phyloP scores from a whole-genome alignment of 1,140 invertebrate species.

The Aphelinus certus region DNA sequence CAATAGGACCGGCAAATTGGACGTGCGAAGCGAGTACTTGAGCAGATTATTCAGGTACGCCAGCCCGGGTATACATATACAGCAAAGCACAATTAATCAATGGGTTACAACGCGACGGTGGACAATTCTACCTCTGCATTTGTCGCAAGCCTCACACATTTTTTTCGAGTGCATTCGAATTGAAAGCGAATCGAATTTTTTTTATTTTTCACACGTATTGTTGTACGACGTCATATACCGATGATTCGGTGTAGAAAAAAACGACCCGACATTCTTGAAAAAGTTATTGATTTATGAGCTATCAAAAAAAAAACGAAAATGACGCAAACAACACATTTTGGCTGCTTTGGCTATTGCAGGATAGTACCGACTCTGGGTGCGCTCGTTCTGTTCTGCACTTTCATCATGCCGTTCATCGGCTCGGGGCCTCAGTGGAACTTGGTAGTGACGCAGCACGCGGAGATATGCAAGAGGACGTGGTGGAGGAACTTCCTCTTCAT shows the following conservation, averaged over 20 bases:
- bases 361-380: constrained; percentile 71
- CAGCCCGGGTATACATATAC: not conserved
- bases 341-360: constrained; percentile 52
- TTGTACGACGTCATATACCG: too few species aligned
- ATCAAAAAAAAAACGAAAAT: too few species aligned
- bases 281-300: too few species aligned
- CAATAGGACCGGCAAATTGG: constrained; percentile 67
- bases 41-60: constrained; percentile 71
- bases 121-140: too few species aligned
- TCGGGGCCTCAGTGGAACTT: constrained; percentile 75
- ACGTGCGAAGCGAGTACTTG: constrained; percentile 70
- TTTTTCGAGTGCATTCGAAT: too few species aligned
- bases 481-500: constrained; percentile 74
- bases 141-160: too few species aligned
- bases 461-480: constrained; percentile 72
- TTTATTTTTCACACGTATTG: too few species aligned
- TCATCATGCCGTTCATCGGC: constrained; percentile 69
- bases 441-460: constrained; percentile 71
- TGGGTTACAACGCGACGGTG: not conserved
- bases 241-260: too few species aligned
- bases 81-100: not conserved
- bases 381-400: constrained; percentile 73
- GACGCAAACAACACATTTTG: constrained; percentile 1
- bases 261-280: too few species aligned
- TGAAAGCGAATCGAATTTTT: too few species aligned